Percentiles rank a stretch among this genome's conserved stretches.
These are phyloP conservation scores for Chironomus tentans DNA, from an alignment of 2,888 invertebrate genomes.

Conservation along the genomic window DNA sequence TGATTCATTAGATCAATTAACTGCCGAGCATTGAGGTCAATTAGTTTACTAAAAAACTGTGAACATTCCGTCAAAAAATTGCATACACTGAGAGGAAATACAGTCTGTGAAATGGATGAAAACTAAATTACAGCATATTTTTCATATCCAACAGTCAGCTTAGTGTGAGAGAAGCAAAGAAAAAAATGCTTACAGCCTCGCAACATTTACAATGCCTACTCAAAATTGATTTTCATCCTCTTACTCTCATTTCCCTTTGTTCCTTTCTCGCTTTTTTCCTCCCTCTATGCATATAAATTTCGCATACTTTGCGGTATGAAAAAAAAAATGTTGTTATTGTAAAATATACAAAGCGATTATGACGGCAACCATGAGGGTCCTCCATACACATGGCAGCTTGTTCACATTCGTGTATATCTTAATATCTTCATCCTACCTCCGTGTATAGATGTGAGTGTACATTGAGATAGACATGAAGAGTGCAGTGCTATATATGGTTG, in stretches of 20 bases:
- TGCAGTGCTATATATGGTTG: neutral
- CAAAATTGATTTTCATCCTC: neutral
- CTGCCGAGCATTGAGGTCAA: neutral
- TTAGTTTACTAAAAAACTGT: neutral
- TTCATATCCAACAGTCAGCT: neutral
- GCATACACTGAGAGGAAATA: neutral
- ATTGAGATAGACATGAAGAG: neutral
- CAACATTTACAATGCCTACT: slow-evolving; percentile 1
- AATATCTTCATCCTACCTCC: neutral
- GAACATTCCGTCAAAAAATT: neutral
- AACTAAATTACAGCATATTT: neutral
- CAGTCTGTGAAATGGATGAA: neutral
- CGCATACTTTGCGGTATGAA: too few relatives aligned
- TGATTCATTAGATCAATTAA: neutral
- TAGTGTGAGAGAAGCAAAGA: neutral
- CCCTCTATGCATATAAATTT: too few relatives aligned
- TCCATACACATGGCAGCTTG: too few relatives aligned
- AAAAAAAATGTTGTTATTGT: neutral
- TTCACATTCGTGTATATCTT: too few relatives aligned
- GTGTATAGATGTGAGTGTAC: neutral
- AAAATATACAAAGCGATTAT: slow-evolving; percentile 22
- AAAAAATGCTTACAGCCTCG: slow-evolving; percentile 4
- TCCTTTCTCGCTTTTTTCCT: too few relatives aligned
- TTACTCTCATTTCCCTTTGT: neutral
- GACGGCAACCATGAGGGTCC: slow-evolving; percentile 4